Evolutionary conservation across 2,888 invertebrate genomes (phyloP), one percentile per base, ranked within the genome.

Genomic region (Sesia apiformis): DNA sequence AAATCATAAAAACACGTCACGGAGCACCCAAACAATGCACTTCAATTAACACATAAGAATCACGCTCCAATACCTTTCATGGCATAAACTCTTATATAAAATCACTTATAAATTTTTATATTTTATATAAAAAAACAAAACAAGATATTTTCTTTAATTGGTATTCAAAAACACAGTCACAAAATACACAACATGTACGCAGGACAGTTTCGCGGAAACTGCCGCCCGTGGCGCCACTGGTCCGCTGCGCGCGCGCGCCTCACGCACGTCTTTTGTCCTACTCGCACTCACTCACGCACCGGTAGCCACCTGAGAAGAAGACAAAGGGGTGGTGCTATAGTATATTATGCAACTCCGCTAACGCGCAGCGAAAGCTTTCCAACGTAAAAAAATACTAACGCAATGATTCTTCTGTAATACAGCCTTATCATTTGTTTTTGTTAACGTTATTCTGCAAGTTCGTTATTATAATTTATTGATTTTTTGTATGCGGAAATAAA

Each of bases 281-380:
- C 52, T 64, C 60, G 7, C 57, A 50, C 63, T 61, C 64, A 60
- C 65, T 7, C 51, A 63, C 60, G 7, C 57, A 50, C 63, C 42
- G 46, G 55, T 54, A 52, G 51, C 42, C 43, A 57, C 54, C 72
- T 72, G 70, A 61, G 46, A 23, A 63, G 65, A 60, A 63, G 64
- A 67, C 62, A 69, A 63, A 70, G 54, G 65, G 61, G 58, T 42
- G 64, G 72, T 72, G 73, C 72, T 74, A 67, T 67, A 65, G 60
- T 66, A 63, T 50, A 46, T 8, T 23, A 8, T 46, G 8, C 53
- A 59, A 61, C 60, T 61, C 62, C 61, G 63, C 62, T 57, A 60
- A 53, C 43, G 54, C 46, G 51, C 64, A 63, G 67, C 71, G 73
- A 74, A 74, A 73, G 74, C 72, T 73, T 66, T 71, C 56, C 56